phyloP scores from a whole-genome alignment of 2,797 vertebrate species.

The Cygnus olor region DNA sequence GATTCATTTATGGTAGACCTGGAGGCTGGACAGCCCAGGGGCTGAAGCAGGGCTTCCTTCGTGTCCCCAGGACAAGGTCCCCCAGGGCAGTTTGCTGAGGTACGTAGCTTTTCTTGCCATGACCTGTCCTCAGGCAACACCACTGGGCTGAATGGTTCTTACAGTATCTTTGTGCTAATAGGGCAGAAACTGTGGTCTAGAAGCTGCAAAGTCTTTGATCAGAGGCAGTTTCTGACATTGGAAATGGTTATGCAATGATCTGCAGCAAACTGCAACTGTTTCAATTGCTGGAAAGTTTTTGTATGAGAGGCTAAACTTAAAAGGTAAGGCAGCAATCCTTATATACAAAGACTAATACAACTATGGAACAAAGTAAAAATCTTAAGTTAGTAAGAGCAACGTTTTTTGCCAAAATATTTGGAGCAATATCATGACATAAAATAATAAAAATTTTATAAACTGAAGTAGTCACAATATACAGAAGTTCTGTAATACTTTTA shows the following conservation, averaged over 20 bases:
- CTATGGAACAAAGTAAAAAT: not conserved
- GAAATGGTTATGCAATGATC: not conserved
- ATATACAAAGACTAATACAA: not conserved
- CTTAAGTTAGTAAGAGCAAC: not conserved
- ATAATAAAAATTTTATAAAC: not conserved
- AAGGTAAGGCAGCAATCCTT: not conserved
- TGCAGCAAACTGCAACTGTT: not conserved
- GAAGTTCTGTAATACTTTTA: not conserved
- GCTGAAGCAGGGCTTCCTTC: not conserved
- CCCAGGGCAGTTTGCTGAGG: rapidly evolving
- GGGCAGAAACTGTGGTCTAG: rapidly evolving
- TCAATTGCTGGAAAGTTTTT: not conserved
- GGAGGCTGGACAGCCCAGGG: rapidly evolving
- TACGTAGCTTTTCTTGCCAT: rapidly evolving
- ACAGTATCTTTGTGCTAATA: not conserved
- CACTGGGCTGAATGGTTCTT: not conserved
- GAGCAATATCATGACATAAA: not conserved
- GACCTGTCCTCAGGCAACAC: no score
- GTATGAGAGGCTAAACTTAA: not conserved
- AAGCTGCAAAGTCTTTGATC: not conserved
- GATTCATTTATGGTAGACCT: rapidly evolving
- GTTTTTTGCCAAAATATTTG: not conserved
- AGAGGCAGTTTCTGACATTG: not conserved
- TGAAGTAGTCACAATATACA: not conserved
- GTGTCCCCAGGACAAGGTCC: not conserved